These are phyloP conservation scores for Echiichthys vipera DNA, from an alignment of 2,797 vertebrate genomes.

Conservation along the genomic window DNA sequence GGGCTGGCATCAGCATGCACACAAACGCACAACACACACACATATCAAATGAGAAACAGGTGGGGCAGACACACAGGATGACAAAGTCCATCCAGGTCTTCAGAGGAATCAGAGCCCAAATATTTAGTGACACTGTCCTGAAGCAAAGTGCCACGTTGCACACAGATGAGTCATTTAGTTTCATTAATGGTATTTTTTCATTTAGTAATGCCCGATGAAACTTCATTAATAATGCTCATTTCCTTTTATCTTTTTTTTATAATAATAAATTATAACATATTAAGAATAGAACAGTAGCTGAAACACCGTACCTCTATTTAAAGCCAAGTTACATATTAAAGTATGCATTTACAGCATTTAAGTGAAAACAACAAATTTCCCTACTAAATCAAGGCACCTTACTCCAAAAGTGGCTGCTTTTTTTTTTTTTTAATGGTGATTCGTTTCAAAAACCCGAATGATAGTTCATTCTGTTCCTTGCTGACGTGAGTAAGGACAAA, in stretches of 20 bases:
- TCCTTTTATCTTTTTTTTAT: not conserved
- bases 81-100: constrained; percentile 13
- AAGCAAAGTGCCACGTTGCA: not conserved
- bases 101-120: constrained; percentile 30
- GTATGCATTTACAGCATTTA: not conserved
- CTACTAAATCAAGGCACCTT: not conserved
- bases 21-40: constrained; percentile 6
- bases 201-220: not conserved
- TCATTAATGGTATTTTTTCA: not conserved
- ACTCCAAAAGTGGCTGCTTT: not conserved
- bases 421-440: not conserved
- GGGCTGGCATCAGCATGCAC: constrained; percentile 1
- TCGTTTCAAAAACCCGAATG: not conserved
- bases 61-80: constrained; percentile 14
- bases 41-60: constrained; percentile 13
- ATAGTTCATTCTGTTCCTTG: not conserved
- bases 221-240: not conserved
- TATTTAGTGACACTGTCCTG: constrained; percentile 25
- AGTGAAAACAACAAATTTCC: not conserved
- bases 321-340: not conserved
- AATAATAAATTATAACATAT: not conserved
- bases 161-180: not conserved
- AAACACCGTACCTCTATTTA: not conserved
- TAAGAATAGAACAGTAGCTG: not conserved
- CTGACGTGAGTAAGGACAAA: not conserved